A percentile compares a stretch with the other conserved stretches of the same genome.
These are phyloP conservation scores for Heptranchias perlo DNA, from an alignment of 2,113 vertebrate species.

Conservation along the genomic window DNA sequence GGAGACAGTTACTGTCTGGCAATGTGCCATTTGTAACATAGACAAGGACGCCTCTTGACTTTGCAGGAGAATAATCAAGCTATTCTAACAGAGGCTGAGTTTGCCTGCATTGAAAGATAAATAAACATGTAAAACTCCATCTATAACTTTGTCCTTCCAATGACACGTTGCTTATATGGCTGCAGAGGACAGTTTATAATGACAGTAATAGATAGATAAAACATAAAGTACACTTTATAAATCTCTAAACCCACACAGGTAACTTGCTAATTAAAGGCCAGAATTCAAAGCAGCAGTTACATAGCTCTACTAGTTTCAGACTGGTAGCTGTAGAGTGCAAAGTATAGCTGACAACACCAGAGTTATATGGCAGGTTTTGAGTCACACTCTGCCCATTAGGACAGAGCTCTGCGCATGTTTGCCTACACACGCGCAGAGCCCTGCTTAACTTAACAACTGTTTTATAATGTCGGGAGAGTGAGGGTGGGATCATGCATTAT, in stretches of 20 bases:
- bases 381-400: neutral
- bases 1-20: neutral
- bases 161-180: neutral
- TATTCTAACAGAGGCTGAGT: neutral
- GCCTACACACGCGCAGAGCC: neutral
- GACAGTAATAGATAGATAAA: neutral
- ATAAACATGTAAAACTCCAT: constrained; percentile 16
- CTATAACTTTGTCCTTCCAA: neutral
- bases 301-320: neutral
- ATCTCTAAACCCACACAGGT: neutral
- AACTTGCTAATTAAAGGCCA: neutral
- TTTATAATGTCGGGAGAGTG: neutral
- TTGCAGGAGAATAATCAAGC: neutral
- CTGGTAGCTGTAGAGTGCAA: neutral
- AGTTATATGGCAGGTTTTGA: neutral
- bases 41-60: constrained; percentile 10
- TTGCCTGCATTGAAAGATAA: neutral
- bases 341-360: neutral
- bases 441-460: neutral
- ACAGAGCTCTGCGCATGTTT: neutral
- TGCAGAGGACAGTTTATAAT: neutral
- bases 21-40: neutral
- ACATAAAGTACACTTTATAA: neutral
- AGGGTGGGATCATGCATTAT: neutral
- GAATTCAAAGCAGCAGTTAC: neutral